phyloP scores from a whole-genome alignment of 1,140 invertebrate genomes.

The Scylla paramamosain region DNA sequence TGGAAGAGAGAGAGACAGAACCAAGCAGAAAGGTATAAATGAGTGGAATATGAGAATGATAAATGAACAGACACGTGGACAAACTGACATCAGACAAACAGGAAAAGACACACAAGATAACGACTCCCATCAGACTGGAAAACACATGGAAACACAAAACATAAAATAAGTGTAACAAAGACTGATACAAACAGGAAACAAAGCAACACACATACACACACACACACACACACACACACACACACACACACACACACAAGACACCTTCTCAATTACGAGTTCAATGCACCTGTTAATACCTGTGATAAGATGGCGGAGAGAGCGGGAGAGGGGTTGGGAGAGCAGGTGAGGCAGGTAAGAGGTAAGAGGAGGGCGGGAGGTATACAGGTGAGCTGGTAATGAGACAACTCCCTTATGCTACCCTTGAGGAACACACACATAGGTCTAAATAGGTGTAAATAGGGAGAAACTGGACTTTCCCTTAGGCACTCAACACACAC shows the following conservation, averaged over 20 bases:
- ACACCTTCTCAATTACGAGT: background rate
- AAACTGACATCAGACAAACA: background rate
- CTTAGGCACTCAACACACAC: background rate
- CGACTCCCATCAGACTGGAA: background rate
- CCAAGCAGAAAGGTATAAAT: background rate
- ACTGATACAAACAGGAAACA: no score
- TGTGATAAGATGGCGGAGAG: no score
- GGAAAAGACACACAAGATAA: no score
- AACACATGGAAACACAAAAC: background rate
- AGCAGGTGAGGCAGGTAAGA: no score
- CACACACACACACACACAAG: no score
- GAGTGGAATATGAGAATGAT: slow-evolving; percentile 6
- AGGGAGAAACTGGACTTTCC: background rate
- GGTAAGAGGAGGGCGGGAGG: background rate
- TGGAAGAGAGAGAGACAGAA: background rate
- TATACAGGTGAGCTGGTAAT: background rate
- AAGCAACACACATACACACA: background rate
- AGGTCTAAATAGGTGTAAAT: no score
- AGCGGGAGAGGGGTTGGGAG: no score
- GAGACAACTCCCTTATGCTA: no score
- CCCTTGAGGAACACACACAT: no score
- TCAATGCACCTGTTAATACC: no score
- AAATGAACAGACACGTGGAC: slow-evolving; percentile 28
- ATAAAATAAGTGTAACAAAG: no score
- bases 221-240: no score